These are phyloP conservation scores for Drosophila ohnishii DNA, from an alignment of 1,140 invertebrate genomes.

Conservation along the genomic window DNA sequence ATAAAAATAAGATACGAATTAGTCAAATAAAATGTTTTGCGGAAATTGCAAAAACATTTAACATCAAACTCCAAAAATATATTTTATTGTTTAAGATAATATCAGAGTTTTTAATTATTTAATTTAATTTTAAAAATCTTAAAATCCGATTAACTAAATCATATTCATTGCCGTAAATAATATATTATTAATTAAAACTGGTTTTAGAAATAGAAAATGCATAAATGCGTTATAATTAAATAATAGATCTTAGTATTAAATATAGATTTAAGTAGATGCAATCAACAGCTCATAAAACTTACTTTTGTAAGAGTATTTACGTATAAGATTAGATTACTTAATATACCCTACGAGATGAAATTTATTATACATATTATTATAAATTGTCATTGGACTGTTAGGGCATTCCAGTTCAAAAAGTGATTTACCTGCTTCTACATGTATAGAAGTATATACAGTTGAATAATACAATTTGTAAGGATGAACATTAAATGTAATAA, in stretches of 20 bases:
- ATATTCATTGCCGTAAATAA: background rate
- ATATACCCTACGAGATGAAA: background rate
- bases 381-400: slow-evolving; percentile 4
- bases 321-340: slow-evolving; percentile 4
- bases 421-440: background rate
- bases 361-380: background rate
- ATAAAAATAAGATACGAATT: background rate
- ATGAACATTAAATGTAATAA: slow-evolving; percentile 8
- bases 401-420: background rate
- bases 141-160: background rate
- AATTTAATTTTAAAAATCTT: background rate
- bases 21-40: background rate
- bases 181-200: background rate
- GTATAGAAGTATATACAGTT: background rate
- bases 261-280: slow-evolving; percentile 11
- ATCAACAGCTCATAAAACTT: slow-evolving; percentile 8
- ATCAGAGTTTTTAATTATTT: background rate
- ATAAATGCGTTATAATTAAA: background rate
- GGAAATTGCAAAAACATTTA: background rate
- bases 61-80: background rate
- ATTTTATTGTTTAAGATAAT: background rate
- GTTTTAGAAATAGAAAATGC: background rate
- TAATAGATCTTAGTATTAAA: background rate
- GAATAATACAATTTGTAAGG: slow-evolving; percentile 3
- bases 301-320: slow-evolving; percentile 8